A percentile compares a stretch with the other conserved stretches of the same genome.
Conservation (phyloP, 2,113 vertebrate genomes). For the Eudorcas thomsonii region DNA sequence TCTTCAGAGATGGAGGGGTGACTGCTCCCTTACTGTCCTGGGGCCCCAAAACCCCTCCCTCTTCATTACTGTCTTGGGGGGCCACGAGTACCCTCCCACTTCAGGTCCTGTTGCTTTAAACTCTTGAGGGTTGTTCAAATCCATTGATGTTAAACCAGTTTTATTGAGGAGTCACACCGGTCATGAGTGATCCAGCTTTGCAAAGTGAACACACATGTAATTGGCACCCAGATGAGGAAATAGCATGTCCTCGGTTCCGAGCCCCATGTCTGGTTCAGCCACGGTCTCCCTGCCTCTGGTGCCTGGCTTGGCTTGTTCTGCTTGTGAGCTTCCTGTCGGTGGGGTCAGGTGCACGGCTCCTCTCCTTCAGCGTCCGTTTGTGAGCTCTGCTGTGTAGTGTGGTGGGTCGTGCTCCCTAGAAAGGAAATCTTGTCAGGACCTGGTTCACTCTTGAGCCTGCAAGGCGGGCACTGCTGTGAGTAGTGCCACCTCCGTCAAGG, state of each 20-base stretch:
- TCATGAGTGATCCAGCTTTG: no score
- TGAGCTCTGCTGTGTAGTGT: fast-evolving
- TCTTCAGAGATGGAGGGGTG: not conserved
- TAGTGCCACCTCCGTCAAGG: not conserved
- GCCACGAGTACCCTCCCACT: fast-evolving
- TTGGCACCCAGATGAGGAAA: no score
- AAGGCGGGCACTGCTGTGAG: not conserved
- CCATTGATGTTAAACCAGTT: not conserved
- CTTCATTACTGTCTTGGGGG: not conserved
- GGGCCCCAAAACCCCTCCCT: not conserved
- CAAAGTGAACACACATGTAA: fast-evolving
- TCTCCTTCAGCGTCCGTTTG: fast-evolving
- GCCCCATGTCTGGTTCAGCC: fast-evolving
- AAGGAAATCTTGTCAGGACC: no score
- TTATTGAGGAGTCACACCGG: not conserved
- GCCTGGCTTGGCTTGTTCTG: not conserved
- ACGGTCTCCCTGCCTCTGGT: fast-evolving
- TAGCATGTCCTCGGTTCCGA: fast-evolving
- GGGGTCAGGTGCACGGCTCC: fast-evolving
- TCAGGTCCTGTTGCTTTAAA: no score
- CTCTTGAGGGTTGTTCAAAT: not conserved
- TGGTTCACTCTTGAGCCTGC: not conserved
- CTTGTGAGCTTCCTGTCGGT: fast-evolving
- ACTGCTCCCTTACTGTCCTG: not conserved
- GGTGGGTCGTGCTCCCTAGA: fast-evolving